A percentile compares a stretch with the other conserved stretches of the same genome.
Evolutionary conservation across 2,113 vertebrate genomes (phyloP).

Genomic region (Paracanthobrama guichenoti): DNA sequence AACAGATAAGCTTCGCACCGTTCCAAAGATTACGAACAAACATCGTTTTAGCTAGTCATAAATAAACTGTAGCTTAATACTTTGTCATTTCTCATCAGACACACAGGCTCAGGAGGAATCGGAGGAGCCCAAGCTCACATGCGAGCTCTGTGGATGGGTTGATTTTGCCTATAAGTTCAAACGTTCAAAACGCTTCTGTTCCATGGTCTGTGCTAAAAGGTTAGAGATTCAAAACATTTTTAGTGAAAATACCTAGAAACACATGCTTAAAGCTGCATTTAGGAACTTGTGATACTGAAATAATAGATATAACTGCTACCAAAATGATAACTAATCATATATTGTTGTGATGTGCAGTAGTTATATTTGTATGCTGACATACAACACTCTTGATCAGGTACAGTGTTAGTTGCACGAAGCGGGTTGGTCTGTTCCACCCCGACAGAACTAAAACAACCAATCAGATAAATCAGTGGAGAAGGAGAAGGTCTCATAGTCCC

Average conservation of each 20-base stretch:
- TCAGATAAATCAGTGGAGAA: constrained; percentile 68
- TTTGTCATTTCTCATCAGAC: constrained; percentile 54
- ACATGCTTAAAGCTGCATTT: not conserved
- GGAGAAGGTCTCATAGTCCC: constrained; percentile 80
- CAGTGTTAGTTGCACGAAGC: constrained; percentile 93
- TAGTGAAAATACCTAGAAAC: not conserved
- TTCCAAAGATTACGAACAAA: not conserved
- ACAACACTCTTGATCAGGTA: constrained; percentile 78
- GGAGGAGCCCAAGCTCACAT: constrained; percentile 89
- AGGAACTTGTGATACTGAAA: not conserved
- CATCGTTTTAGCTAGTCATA: not conserved
- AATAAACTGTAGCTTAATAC: not conserved
- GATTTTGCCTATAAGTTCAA: constrained; percentile 97
- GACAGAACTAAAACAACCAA: constrained; percentile 83
- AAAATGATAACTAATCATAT: not conserved
- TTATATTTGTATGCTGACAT: not conserved
- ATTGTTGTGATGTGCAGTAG: not conserved
- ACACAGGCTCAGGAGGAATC: constrained; percentile 65
- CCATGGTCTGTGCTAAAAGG: constrained; percentile 96
- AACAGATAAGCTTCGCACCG: not conserved
- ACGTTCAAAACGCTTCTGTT: constrained; percentile 95
- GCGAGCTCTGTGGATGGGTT: constrained; percentile 94
- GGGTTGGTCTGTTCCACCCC: constrained; percentile 90
- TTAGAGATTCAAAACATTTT: constrained; percentile 42
- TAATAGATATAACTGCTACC: not conserved